Conservation (phyloP, 2,797 vertebrate genomes). For the Etheostoma perlongum region DNA sequence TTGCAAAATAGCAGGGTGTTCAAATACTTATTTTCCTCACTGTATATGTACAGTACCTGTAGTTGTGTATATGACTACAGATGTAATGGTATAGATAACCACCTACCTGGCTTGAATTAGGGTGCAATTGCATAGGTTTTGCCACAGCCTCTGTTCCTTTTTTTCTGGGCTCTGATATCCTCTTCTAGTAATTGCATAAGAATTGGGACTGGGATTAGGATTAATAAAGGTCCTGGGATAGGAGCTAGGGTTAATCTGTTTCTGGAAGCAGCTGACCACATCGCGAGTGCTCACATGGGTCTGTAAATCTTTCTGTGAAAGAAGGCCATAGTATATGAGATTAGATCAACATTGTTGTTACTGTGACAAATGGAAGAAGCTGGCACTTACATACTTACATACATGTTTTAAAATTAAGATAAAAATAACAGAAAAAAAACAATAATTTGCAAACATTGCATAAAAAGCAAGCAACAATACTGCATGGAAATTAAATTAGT, state of each 20-base stretch:
- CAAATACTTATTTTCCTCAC: too few species aligned
- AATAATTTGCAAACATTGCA: not conserved
- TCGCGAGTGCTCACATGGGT: conserved; percentile 80
- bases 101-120: conserved; percentile 56
- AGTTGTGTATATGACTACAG: not conserved
- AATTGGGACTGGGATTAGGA: conserved; percentile 33
- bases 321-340: conserved; percentile 14
- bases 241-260: conserved; percentile 63
- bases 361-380: not conserved
- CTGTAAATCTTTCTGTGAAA: conserved; percentile 77
- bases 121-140: conserved; percentile 1
- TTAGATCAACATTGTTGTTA: conserved; percentile 8
- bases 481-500: not conserved
- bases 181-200: conserved; percentile 7
- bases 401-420: not conserved
- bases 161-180: conserved; percentile 28
- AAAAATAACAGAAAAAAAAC: not conserved
- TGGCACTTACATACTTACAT: not conserved
- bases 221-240: conserved; percentile 10
- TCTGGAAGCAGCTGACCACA: conserved; percentile 79
- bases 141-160: conserved; percentile 13
- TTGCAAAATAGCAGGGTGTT: too few species aligned
- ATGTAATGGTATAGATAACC: not conserved
- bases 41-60: not conserved
- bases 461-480: conserved; percentile 12